Evolutionary conservation across 1,140 invertebrate species (phyloP).

Genomic region (Lordiphosa clarofinis): DNA sequence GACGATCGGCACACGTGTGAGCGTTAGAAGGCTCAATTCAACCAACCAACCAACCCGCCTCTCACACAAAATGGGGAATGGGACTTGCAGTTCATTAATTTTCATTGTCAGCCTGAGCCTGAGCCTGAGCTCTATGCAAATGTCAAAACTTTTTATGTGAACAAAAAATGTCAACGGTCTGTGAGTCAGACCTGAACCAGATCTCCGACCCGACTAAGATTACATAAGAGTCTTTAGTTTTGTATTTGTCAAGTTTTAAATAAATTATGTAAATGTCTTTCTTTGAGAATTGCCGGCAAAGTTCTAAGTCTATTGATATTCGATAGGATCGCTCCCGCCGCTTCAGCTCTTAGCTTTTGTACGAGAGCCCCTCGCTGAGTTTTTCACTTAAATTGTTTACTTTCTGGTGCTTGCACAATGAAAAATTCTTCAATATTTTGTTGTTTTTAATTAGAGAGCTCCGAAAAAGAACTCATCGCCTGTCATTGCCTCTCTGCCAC

Average conservation of each 20-base stretch:
- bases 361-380: slow-evolving; percentile 11
- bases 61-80: slow-evolving; percentile 1
- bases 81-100: slow-evolving; percentile 24
- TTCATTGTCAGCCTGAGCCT: slow-evolving; percentile 21
- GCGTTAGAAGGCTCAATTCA: slow-evolving; percentile 4
- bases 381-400: slow-evolving; percentile 16
- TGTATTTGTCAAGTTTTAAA: slow-evolving; percentile 10
- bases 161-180: slow-evolving; percentile 11
- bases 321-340: slow-evolving; percentile 1
- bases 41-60: too few relatives aligned
- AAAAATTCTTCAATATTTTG: slow-evolving; percentile 12
- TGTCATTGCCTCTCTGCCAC: slow-evolving; percentile 7
- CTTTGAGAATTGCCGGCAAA: slow-evolving; percentile 5
- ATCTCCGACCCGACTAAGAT: slow-evolving; percentile 10
- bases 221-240: slow-evolving; percentile 8
- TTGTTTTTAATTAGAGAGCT: slow-evolving; percentile 13
- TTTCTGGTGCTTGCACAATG: slow-evolving; percentile 12
- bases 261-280: slow-evolving; percentile 24
- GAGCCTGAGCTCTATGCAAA: slow-evolving; percentile 10
- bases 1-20: slow-evolving; percentile 4
- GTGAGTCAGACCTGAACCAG: slow-evolving; percentile 13
- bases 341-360: slow-evolving; percentile 5
- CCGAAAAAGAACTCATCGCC: not conserved
- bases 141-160: slow-evolving; percentile 16
- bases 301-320: slow-evolving; percentile 13